Base-by-base conservation (phyloP, 2,888 invertebrate species). In the Tanypteryx hageni region DNA sequence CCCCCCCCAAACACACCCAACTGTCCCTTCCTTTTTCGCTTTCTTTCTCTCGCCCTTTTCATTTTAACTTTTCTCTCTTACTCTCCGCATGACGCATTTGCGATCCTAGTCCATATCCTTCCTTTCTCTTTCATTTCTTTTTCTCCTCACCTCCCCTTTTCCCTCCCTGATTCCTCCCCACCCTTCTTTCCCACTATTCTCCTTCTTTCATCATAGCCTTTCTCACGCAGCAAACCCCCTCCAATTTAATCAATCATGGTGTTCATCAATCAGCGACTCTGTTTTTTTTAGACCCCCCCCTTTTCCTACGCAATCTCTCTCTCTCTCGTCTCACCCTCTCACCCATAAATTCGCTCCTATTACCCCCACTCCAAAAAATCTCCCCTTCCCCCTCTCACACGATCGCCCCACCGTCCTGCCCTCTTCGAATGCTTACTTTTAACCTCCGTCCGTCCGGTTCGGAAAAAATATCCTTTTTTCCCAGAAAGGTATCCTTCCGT, bases 231-330 rank as follows among this genome's bases (percentile, higher is more conserved):
- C 9, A 86, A 31, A 31, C 31, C 64, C 68, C 64, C 44, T 59
- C 68, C 89, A 89, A 89, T 89, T 89, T 89, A 89, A 89, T 89
- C 89, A 89, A 89, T 89, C 89, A 89, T 89, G 64, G 89, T 89
- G 89, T 89, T 89, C 89, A 89, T 89, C 89, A 89, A 89, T 89
- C 89, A 89, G 89, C 27, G 64, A 14, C 44, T 64, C 31, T 16
- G 13, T 44, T 89, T 64, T 68, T 64, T 86, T 61, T 61, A 22
- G 7, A 7, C 18, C 61, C 11, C 27, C 58, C 61, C 61, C 61
- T 16, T 9, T 7, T 3, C 18, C 68, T 64, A 27, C 82, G 22
- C 13, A 31, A 44, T 11, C 64, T 83, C 8, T 9, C 86, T 16
- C n/a, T 64, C 16, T n/a, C 22, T 64, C 11, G 61, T 31, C 64